Evolutionary conservation across 37 sponge, comb jelly and placozoan genomes (phyloP), one percentile per base, ranked within the genome.

Genomic region (Bolinopsis microptera): DNA sequence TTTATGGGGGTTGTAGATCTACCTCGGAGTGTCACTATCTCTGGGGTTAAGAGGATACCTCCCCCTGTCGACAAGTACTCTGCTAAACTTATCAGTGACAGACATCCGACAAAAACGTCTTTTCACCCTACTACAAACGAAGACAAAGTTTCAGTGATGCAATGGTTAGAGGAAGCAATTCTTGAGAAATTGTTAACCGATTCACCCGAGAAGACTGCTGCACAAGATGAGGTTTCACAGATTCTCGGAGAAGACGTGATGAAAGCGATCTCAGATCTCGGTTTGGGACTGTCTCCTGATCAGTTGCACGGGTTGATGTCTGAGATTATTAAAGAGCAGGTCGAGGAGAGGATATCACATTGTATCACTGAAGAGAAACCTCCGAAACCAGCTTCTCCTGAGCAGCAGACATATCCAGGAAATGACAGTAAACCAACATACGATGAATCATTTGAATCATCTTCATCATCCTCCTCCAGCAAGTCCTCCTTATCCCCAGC

Each of bases 1-100:
- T 77, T 77, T 35, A 33, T 77, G 1, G 80, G 37, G 2, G 80
- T 77, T 77, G 36, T 77, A 34, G 80, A 77, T 77, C 32, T 77
- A 9, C 80, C 80, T 77, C 36, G 5, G 32, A 13, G 21, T 77
- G 18, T 77, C 1, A 9, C 27, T 13, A 77, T 77, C 5, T 1
- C 35, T 22, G 80, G 80, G 1, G 37, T 33, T 8, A 77, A 77
- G 37, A 35, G 35, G 27, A 3, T 35, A 8, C 37, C 37, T 34
- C 32, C 22, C 33, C 34, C 13, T 16, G 26, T 28, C 24, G 80
- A 77, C 32, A 77, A 32, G 37, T 33, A 32, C 80, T 16, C 80
- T 34, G 35, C 21, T 3, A 77, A 32, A 77, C 35, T 35, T 9
- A 35, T 32, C 33, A 35, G 33, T 35, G 35, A 35, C 21, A 48